Conservation (phyloP, 1,140 invertebrate genomes). For the Drosophila oshimai region DNA sequence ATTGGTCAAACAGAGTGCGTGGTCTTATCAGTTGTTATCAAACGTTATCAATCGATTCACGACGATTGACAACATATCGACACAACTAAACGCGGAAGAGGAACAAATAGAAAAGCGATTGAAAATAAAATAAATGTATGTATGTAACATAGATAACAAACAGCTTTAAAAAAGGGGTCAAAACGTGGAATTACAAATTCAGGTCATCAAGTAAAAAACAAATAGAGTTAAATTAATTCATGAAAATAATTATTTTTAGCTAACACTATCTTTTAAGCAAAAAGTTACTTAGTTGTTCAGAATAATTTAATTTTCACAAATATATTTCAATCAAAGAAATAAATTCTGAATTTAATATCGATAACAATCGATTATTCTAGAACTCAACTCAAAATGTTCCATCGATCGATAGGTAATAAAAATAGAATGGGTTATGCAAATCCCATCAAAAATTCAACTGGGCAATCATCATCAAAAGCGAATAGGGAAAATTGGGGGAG, state of each 20-base stretch:
- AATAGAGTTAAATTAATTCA: too few species aligned
- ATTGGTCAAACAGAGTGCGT: conserved; percentile 10
- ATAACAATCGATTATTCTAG: not conserved
- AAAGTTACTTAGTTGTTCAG: too few species aligned
- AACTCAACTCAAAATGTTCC: not conserved
- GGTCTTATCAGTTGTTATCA: not conserved
- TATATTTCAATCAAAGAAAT: too few species aligned
- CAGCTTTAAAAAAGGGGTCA: not conserved
- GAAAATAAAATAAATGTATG: too few species aligned
- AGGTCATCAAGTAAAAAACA: not conserved
- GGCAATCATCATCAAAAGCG: conserved; percentile 27
- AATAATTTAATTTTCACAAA: too few species aligned
- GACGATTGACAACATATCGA: not conserved
- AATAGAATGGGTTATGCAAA: conserved; percentile 12
- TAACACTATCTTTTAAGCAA: too few species aligned
- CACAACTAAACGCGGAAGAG: conserved; percentile 17
- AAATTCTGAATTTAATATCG: not conserved
- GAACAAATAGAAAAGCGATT: not conserved
- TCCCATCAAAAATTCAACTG: conserved; percentile 32
- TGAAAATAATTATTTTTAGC: too few species aligned
- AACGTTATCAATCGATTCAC: conserved; percentile 18
- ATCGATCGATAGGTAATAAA: conserved; percentile 4
- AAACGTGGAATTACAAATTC: not conserved
- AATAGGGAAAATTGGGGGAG: not conserved
- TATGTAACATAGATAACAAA: not conserved